phyloP scores from a whole-genome alignment of 2,888 invertebrate genomes.

The Augiades crinisus region DNA sequence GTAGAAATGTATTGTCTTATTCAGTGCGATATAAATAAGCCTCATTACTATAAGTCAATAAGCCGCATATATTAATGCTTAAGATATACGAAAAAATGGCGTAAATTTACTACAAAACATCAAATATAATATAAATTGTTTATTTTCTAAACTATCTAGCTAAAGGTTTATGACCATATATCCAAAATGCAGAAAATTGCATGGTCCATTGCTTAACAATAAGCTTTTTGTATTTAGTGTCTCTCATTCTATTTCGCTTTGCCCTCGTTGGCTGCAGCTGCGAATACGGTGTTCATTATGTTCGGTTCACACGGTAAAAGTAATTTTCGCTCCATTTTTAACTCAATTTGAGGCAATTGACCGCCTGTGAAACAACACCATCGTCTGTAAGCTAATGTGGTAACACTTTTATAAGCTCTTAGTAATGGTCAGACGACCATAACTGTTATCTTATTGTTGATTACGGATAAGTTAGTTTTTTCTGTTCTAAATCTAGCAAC shows the following conservation, averaged over 20 bases:
- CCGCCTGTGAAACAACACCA: conserved; percentile 1
- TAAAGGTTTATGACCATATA: too few relatives aligned
- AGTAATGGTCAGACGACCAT: not conserved
- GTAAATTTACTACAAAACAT: not conserved
- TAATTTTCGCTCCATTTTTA: conserved; percentile 18
- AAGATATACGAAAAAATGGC: too few relatives aligned
- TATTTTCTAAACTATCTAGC: too few relatives aligned
- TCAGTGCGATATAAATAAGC: too few relatives aligned
- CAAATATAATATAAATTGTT: too few relatives aligned
- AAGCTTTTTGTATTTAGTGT: conserved; percentile 6
- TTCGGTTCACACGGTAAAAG: conserved; percentile 16
- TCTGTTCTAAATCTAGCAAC: too few relatives aligned
- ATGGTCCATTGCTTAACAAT: not conserved
- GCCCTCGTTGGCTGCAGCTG: conserved; percentile 13
- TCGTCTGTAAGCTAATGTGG: conserved; percentile 1
- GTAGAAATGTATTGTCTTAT: too few relatives aligned
- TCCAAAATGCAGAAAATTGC: not conserved
- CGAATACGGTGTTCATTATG: conserved; percentile 12
- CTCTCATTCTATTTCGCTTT: conserved; percentile 10
- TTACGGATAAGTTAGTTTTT: too few relatives aligned
- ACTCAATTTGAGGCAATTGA: conserved; percentile 14
- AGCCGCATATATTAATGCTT: too few relatives aligned
- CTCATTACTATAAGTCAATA: too few relatives aligned
- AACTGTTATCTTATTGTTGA: not conserved
- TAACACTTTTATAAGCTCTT: not conserved